These are phyloP conservation scores for Macropodus opercularis DNA, from an alignment of 2,797 vertebrate genomes.

Conservation along the genomic window DNA sequence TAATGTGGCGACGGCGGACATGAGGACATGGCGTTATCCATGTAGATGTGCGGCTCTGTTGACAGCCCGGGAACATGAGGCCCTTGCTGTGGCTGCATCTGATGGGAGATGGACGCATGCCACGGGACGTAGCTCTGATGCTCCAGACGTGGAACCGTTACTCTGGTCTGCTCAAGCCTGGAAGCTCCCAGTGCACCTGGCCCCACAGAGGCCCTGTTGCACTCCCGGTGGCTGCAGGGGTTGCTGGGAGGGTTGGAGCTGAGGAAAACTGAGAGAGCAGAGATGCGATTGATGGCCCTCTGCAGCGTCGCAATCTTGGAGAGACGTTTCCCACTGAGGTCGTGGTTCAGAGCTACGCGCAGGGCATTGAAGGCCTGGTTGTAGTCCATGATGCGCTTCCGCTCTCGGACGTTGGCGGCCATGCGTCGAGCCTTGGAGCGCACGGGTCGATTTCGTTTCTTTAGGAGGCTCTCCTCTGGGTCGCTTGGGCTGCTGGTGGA, in stretches of 20 bases:
- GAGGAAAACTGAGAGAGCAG: slow-evolving; percentile 88
- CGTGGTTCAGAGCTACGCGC: slow-evolving; percentile 88
- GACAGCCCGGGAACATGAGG: slow-evolving; percentile 62
- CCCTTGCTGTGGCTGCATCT: slow-evolving; percentile 60
- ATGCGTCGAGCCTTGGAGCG: slow-evolving; percentile 90
- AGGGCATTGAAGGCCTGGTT: slow-evolving; percentile 97
- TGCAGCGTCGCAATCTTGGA: slow-evolving; percentile 96
- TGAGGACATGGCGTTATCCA: slow-evolving; percentile 62
- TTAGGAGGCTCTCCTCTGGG: slow-evolving; percentile 71
- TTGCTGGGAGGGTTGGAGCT: slow-evolving; percentile 75
- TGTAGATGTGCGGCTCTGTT: slow-evolving; percentile 65
- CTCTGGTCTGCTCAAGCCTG: slow-evolving; percentile 54
- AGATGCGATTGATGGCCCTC: slow-evolving; percentile 88
- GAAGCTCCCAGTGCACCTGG: slow-evolving; percentile 28
- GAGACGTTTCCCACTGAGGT: slow-evolving; percentile 91
- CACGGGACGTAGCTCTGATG: slow-evolving; percentile 68
- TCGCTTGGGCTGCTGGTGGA: slow-evolving; percentile 66
- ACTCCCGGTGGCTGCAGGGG: slow-evolving; percentile 75
- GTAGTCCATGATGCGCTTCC: slow-evolving; percentile 96
- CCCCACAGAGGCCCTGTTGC: slow-evolving; percentile 48
- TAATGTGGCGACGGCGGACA: slow-evolving; percentile 81
- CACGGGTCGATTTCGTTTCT: slow-evolving; percentile 85
- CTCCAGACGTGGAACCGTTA: slow-evolving; percentile 50
- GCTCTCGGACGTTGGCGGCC: slow-evolving; percentile 93
- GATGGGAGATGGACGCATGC: slow-evolving; percentile 65